Evolutionary conservation across 2,113 vertebrate genomes (phyloP).

Genomic region (Anser cygnoides): DNA sequence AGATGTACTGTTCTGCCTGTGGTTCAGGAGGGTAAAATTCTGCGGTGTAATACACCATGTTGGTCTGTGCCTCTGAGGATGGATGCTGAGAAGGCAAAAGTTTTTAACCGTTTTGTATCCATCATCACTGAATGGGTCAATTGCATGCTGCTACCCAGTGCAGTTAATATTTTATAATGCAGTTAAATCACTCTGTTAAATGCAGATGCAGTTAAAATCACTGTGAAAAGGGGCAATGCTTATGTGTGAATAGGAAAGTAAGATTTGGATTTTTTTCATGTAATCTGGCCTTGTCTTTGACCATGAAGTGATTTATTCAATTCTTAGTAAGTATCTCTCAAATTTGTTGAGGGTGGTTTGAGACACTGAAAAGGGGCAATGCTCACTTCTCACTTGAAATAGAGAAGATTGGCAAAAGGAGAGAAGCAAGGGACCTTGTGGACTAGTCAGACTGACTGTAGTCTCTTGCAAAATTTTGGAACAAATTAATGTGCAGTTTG

Average conservation of each 20-base stretch:
- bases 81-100: not conserved
- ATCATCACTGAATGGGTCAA: not conserved
- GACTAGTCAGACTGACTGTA: not conserved
- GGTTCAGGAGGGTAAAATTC: not conserved
- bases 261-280: not conserved
- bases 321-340: not conserved
- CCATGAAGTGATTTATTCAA: not conserved
- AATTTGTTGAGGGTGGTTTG: not conserved
- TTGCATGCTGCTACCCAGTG: not conserved
- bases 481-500: not conserved
- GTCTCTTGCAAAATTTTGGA: conserved; percentile 15
- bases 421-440: not conserved
- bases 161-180: not conserved
- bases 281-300: not conserved
- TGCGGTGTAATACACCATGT: not conserved
- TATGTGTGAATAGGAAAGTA: not conserved
- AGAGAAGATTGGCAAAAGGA: not conserved
- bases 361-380: not conserved
- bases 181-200: too few relatives aligned
- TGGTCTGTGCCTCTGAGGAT: not conserved
- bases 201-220: too few relatives aligned
- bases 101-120: not conserved
- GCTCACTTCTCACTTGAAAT: not conserved
- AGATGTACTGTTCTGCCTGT: not conserved
- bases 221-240: not conserved